Base-by-base conservation (phyloP, 2,797 vertebrate genomes). In the Etheostoma nigrum region DNA sequence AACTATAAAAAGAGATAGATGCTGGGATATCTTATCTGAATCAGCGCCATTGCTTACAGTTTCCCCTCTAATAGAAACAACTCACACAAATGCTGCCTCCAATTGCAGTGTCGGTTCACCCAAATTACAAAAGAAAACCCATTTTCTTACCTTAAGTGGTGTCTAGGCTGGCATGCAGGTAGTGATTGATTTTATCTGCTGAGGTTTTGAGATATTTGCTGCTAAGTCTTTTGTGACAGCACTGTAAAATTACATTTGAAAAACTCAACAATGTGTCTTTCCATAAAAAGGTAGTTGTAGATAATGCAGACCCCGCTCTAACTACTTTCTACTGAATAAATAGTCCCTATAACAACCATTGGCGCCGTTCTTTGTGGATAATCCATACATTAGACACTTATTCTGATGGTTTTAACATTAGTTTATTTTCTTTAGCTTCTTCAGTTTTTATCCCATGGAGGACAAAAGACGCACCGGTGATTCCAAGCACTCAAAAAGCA, bases 11-110 rank as follows among this genome's bases (percentile, higher is more conserved):
- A 23, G 21, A 23, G 21, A 23, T 23, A 23, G 21, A 23, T 23
- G 21, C 21, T 23, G 21, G 19, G 30, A 40, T 66, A 83, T 51
- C 48, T 36, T 30, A 75, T 76, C 61, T 36, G 25, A 84, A 78
- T 66, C 55, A 21, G 44, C n/a, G 61, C 60, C 62, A 63, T 77
- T 55, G n/a, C 40, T 67, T 25, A 44, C 60, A 62, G 21, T 66
- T 49, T 60, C 68, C 5, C 27, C 40, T 36, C 13, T 49, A 71
- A 66, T 19, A 71, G 23, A 85, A 78, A 71, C 13, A 21, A 8
- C 11, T 49, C 6, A 33, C 18, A 51, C 8, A 55, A 70, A 78
- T 33, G 57, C 61, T 67, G 65, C 86, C 49, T 57, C 23, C 6
- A 58, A 48, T 76, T 52, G 21, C 51, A 67, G n/a, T 67, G 49